Evolutionary conservation across 2,797 vertebrate genomes (phyloP).

Genomic region (Danio albolineatus): DNA sequence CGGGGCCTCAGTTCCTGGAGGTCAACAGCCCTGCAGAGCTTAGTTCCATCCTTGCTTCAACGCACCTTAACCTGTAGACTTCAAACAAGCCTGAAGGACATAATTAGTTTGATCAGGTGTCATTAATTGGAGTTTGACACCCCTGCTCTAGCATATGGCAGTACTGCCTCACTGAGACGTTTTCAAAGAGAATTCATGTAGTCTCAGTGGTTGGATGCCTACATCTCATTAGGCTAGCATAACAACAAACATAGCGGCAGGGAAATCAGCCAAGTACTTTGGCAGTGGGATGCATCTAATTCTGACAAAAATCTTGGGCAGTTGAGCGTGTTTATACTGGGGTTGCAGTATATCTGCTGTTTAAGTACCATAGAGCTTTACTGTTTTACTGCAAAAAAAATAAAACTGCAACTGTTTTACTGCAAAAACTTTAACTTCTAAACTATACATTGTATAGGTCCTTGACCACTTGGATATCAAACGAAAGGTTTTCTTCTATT

Average conservation of each 20-base stretch:
- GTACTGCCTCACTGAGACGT: slow-evolving; percentile 4
- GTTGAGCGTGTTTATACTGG: background rate
- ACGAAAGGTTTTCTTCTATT: background rate
- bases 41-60: no score
- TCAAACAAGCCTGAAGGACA: no score
- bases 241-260: slow-evolving; percentile 15
- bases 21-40: no score
- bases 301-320: slow-evolving; percentile 1
- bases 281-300: background rate
- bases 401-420: no score
- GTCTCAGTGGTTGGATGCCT: background rate
- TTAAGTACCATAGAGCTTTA: background rate
- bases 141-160: background rate
- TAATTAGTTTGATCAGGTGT: no score
- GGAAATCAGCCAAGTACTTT: slow-evolving; percentile 14
- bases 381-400: no score
- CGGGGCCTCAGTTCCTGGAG: no score
- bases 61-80: no score
- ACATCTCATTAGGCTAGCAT: background rate
- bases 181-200: background rate
- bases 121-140: no score
- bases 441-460: background rate
- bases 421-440: background rate
- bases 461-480: background rate
- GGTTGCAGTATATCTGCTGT: background rate